Percentiles rank a stretch among this genome's conserved stretches.
These are phyloP conservation scores for Channa argus DNA, from an alignment of 2,113 vertebrate species.

Conservation along the genomic window DNA sequence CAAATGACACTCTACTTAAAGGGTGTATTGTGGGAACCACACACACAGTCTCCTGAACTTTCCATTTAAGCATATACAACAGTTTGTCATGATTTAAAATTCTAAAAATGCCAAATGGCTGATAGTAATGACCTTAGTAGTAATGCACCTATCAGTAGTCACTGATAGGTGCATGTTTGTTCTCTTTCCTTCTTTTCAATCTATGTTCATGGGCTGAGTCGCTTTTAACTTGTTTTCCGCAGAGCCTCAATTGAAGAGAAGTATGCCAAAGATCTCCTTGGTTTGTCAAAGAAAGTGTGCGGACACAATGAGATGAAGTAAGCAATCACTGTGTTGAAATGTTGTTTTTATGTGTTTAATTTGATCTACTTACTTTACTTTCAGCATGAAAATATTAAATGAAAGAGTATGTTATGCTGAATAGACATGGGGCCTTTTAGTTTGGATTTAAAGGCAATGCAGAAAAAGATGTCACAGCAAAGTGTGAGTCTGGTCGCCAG, in stretches of 20 bases:
- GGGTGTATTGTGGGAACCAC: too few relatives aligned
- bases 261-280: slow-evolving; percentile 94
- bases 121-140: too few relatives aligned
- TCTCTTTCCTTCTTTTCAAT: not conserved
- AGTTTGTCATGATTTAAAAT: too few relatives aligned
- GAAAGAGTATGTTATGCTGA: not conserved
- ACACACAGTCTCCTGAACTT: too few relatives aligned
- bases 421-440: not conserved
- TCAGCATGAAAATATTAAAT: not conserved
- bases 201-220: not conserved
- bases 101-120: too few relatives aligned
- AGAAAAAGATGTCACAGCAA: not conserved
- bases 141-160: too few relatives aligned
- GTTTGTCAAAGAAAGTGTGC: slow-evolving; percentile 91
- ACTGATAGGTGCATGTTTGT: not conserved
- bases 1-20: too few relatives aligned
- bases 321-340: slow-evolving; percentile 54
- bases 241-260: slow-evolving; percentile 94
- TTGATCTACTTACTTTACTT: slow-evolving; percentile 7
- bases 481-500: not conserved
- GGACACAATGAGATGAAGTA: slow-evolving; percentile 96
- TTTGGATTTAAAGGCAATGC: not conserved
- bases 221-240: slow-evolving; percentile 21
- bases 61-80: too few relatives aligned
- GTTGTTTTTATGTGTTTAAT: not conserved